Evolutionary conservation across 2,113 vertebrate species (phyloP).

Genomic region (Cygnus buccinator): DNA sequence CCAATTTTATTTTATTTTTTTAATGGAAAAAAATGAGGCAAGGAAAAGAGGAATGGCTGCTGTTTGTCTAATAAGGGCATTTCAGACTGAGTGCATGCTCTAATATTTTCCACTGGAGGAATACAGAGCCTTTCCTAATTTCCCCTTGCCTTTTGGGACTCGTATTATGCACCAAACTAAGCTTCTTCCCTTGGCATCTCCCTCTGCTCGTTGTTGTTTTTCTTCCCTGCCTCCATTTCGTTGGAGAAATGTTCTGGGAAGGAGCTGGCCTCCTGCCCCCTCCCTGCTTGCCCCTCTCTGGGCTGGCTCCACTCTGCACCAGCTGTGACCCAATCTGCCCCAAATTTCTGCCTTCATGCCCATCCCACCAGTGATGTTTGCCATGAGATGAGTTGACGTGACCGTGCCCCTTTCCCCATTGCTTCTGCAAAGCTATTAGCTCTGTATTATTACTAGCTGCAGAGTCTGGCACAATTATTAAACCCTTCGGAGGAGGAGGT

Average conservation of each 20-base stretch:
- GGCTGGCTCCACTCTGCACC: rapidly evolving
- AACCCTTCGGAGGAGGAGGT: background rate
- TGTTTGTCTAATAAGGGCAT: constrained; percentile 6
- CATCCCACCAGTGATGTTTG: background rate
- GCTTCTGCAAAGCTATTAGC: background rate
- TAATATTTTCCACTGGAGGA: constrained; percentile 48
- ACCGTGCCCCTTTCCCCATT: background rate
- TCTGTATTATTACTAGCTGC: background rate
- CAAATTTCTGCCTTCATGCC: background rate
- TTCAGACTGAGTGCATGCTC: background rate
- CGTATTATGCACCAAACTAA: background rate
- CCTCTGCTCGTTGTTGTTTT: background rate
- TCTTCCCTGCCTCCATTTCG: background rate
- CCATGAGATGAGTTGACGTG: background rate
- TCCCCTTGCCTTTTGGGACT: background rate
- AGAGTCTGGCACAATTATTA: background rate
- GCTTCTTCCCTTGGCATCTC: background rate
- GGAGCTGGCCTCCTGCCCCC: background rate
- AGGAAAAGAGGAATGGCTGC: constrained; percentile 27
- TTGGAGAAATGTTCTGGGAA: background rate
- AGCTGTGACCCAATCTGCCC: background rate
- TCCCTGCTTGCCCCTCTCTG: background rate
- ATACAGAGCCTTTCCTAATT: constrained; percentile 27
- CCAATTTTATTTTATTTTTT: constrained; percentile 22
- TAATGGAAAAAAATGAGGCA: constrained; percentile 34